Evolutionary conservation across 37 sponge, comb jelly and placozoan genomes (phyloP), one percentile per base, ranked within the genome.

Genomic region (Aplysina aerophoba): DNA sequence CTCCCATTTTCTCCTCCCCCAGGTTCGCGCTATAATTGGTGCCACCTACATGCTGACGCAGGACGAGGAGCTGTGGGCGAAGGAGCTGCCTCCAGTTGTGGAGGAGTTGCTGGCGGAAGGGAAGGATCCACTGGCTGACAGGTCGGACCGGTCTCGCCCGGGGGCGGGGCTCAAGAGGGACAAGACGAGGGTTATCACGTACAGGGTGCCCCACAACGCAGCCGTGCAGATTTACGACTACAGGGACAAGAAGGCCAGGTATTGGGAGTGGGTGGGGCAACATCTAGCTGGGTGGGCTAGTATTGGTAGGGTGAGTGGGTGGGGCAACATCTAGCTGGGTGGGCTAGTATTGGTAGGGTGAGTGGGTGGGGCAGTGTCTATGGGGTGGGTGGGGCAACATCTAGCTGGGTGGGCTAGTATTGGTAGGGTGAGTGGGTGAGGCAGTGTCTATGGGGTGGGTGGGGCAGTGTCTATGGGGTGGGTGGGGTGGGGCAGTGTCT

Each of bases 221-320:
- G 93, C 97, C 50, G 96, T 97, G 2, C 99, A 99, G 91, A 99
- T 99, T 81, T 99, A 99, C 77, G 99, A 99, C 90, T 99, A 99
- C 93, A 97, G 95, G 91, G 94, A 97, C 71, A 99, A 99, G 96
- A 91, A 85, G 78, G 99, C 99, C 36, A 40, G 78, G 78, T 75
- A 0, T 13, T 4, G 84, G 86, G 15, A 61, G 55, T 56, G 1
- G 5, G 64, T 20, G 36, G 21, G 84, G 86, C 37, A 61, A 30
- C 33, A 4, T 14, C 14, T 20, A 13, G 21, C 2, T 63, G 3
- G 65, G 24, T 12, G 38, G 24, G 31, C 8, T 12, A 15, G 35
- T 73, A 36, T 27, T 2, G 28, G 28, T 25, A 6, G 22, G 22
- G 36, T 34, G 36, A 35, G 36, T 16, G n/a, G n/a, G n/a, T 35